Evolutionary conservation across 2,113 vertebrate species (phyloP).

Genomic region (Datnioides undecimradiatus): DNA sequence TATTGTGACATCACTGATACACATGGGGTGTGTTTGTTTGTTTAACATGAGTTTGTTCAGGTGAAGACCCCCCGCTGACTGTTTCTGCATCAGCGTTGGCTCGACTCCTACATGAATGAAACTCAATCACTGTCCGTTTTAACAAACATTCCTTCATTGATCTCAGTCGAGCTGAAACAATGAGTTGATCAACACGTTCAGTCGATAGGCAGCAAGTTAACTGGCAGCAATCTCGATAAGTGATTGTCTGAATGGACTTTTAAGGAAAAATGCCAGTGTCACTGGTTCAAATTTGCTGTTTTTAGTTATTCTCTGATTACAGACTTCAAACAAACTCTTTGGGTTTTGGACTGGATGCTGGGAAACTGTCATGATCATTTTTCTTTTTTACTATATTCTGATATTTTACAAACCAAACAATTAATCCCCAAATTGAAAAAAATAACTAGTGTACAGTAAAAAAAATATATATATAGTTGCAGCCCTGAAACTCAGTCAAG

Average conservation of each 20-base stretch:
- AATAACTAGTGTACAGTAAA: no score
- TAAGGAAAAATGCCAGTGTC: no score
- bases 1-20: not conserved
- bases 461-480: no score
- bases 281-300: no score
- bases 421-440: not conserved
- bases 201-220: no score
- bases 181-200: no score
- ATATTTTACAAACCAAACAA: not conserved
- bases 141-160: not conserved
- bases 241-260: not conserved
- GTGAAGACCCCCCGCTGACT: no score
- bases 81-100: no score
- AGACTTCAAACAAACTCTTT: not conserved
- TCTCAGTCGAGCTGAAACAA: no score
- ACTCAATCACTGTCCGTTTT: no score
- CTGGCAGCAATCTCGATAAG: no score
- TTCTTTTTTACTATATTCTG: not conserved
- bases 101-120: no score
- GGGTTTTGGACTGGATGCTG: not conserved
- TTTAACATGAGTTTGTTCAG: not conserved
- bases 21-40: not conserved
- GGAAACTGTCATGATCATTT: not conserved
- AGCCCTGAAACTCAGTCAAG: not conserved
- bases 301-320: not conserved